Evolutionary conservation across 1,140 invertebrate genomes (phyloP), one percentile per base, ranked within the genome.

Genomic region (Heliothis subflexa): DNA sequence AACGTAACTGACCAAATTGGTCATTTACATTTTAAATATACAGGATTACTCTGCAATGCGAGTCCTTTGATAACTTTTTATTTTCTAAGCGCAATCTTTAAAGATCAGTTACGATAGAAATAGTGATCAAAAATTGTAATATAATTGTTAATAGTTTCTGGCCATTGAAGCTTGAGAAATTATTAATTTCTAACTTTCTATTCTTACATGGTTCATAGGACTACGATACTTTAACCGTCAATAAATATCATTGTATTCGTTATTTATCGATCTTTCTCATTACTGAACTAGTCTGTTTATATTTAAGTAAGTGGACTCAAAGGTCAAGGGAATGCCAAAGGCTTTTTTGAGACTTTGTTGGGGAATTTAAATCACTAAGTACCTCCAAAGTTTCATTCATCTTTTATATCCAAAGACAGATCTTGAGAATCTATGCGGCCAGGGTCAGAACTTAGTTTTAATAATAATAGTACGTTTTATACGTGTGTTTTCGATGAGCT

Each of bases 271-370:
- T 64, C 45, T 64, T 45, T 45, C 61, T 64, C 40, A 68, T 68
- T 68, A 68, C 18, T 68, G 12, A 50, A 50, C 64, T 68, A 68
- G 64, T 68, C 64, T 11, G 40, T 68, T 50, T 50, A 47, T 64
- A 64, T 68, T 50, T 68, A 68, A 12, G 21, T 61, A 61, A 68
- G 64, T 13, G 64, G 14, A 68, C 64, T 50, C 25, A 50, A 50
- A 50, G 52, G 61, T 68, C 13, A 50, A n/a, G 47, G 40, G 21
- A 25, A 50, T 68, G 47, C 64, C 64, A 50, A 68, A 50, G 64
- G 64, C 45, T 50, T 68, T 64, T 68, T 25, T 50, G 21, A 28
- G 64, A 68, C 64, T 68, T 68, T 45, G 57, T 50, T n/a, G 16
- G 47, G 13, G 47, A 50, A 68, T 28, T 68, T 25, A 50, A 68